Percentiles rank a stretch among this genome's conserved stretches.
Evolutionary conservation across 2,797 vertebrate species (phyloP).

Genomic region (Thaleichthys pacificus): DNA sequence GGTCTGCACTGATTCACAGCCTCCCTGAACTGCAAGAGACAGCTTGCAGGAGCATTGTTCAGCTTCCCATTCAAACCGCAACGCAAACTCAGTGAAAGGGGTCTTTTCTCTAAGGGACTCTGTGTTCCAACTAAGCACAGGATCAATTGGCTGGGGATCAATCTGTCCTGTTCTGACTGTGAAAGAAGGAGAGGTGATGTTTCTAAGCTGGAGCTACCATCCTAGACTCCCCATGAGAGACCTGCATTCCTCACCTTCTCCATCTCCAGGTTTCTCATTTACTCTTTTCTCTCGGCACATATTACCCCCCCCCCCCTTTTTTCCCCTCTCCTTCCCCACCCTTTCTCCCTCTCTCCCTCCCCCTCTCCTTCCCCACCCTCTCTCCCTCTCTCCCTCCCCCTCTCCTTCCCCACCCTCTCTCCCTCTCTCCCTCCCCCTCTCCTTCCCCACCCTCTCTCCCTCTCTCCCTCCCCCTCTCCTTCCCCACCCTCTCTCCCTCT

Average conservation of each 20-base stretch:
- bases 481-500: conserved; percentile 29
- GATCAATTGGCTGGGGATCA: conserved; percentile 63
- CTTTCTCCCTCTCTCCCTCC: conserved; percentile 16
- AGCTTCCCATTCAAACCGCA: conserved; percentile 52
- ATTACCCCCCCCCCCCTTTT: conserved; percentile 20
- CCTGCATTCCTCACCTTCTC: conserved; percentile 9
- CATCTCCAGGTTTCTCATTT: background rate
- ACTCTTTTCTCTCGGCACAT: conserved; percentile 19
- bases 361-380: too few species aligned
- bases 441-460: conserved; percentile 25
- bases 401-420: conserved; percentile 27
- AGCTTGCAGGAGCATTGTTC: conserved; percentile 41
- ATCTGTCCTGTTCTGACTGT: conserved; percentile 25
- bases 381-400: too few species aligned
- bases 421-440: background rate
- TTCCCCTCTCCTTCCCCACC: conserved; percentile 18
- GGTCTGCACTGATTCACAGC: conserved; percentile 39
- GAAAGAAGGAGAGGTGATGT: conserved; percentile 21
- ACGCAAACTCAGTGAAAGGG: conserved; percentile 39
- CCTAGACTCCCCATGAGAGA: conserved; percentile 44
- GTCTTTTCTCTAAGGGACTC: conserved; percentile 50
- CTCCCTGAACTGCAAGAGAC: too few species aligned
- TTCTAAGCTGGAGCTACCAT: conserved; percentile 51
- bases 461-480: background rate
- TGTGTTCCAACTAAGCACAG: conserved; percentile 49